Conservation (phyloP, 1,140 invertebrate genomes). For the Acyrthosiphon pisum region DNA sequence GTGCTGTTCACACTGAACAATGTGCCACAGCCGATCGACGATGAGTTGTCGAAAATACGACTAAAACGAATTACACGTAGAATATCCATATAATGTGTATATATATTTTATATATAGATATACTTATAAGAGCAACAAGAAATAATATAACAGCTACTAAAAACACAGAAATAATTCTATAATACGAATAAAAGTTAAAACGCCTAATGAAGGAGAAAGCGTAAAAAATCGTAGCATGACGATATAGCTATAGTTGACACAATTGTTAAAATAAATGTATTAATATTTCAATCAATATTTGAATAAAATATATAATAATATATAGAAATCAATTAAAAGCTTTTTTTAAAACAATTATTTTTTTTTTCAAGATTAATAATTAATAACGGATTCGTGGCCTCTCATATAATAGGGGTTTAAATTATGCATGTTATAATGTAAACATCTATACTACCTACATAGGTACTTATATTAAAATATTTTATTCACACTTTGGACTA, state of each 20-base stretch:
- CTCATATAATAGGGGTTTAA: not conserved
- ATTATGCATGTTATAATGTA: not conserved
- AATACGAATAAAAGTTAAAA: not conserved
- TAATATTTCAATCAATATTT: not conserved
- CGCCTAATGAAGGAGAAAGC: constrained; percentile 8
- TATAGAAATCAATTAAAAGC: not conserved
- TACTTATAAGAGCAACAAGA: not conserved
- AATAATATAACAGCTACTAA: not conserved
- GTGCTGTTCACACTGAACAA: not conserved
- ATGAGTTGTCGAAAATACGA: constrained; percentile 36
- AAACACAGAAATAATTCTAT: not conserved
- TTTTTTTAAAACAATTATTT: not conserved
- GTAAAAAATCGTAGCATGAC: constrained; percentile 27
- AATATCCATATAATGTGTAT: constrained; percentile 10
- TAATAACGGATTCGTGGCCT: not conserved
- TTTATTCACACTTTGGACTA: not conserved
- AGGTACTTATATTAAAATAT: not conserved
- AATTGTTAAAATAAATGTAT: constrained; percentile 31
- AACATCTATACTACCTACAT: not conserved
- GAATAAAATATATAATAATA: not conserved
- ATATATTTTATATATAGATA: not conserved
- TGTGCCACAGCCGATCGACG: not conserved
- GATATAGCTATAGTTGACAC: not conserved
- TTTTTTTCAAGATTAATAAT: not conserved
- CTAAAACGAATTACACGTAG: constrained; percentile 36